Base-by-base conservation (phyloP, 2,888 invertebrate genomes). In the Sarcophaga variegata region DNA sequence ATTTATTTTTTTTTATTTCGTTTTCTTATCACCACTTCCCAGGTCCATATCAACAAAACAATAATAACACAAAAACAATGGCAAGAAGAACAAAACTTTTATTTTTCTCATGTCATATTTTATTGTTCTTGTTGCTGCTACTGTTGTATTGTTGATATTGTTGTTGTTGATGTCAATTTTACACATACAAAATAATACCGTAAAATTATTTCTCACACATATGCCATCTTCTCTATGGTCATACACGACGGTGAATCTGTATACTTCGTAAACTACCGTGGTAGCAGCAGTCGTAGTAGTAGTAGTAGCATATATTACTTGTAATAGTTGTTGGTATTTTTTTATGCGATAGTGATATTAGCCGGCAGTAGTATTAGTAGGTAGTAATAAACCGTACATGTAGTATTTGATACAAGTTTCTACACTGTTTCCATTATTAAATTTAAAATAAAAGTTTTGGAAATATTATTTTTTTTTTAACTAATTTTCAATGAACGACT, bases 171-270 rank as follows among this genome's bases (percentile, higher is more conserved):
- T 70, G 63, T 22, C 27, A n/a, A 22, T 83, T 78, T 81, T 72
- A 80, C 72, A 27, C 80, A 72, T 67, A 67, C 70, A 72, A 75
- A 60, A 64, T 71, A 66, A 64, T 22, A 81, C 69, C 74, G 76
- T 81, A 81, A 83, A 83, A 77, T 78, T 70, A 70, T 75, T 37
- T 69, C 49, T 72, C 72, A 81, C 76, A 71, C 69, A 62, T 71
- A 80, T 20, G 80, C 49, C 17, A 11, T 3, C n/a, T 37, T 64
- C 17, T 12, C 17, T 54, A 3, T 54, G 54, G 54, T 54, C 54
- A 54, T 17, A 54, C 54, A 14, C 54, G 54, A 14, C 17, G 54
- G 1, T 17, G 17, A 14, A 3, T 54, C 3, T 1, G 54, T 54
- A 14, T 54, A 14, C 17, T 54, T 54, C 12, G 54, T 54, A 54